Base-by-base conservation (phyloP, 2,888 invertebrate genomes). In the Pherbina coryleti region DNA sequence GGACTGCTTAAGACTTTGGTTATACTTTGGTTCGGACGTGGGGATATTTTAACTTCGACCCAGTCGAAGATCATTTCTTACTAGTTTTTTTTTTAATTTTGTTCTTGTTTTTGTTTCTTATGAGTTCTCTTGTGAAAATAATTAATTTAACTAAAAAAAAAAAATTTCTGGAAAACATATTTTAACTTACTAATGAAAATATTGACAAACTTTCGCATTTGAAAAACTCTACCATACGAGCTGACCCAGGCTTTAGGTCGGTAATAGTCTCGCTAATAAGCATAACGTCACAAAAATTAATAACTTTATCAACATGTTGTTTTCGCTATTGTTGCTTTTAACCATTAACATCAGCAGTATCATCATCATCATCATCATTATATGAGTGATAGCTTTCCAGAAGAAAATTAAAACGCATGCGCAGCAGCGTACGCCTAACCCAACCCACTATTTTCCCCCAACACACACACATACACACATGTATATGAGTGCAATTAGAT, bases 361-460 rank as follows among this genome's bases (percentile, higher is more conserved):
- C n/a, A 55, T 53, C 53, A 53, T 53, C 53, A 5, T n/a, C 19
- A 34, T 31, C 34, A 31, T 49, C 25, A 69, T 62, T 8, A 19
- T 5, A n/a, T 25, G 69, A 51, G 69, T 51, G 69, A 69, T 51
- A 69, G 25, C 69, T 69, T 51, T 51, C 51, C 69, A 25, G 37
- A 25, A 37, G 17, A 34, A 67, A 67, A 44, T 44, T 44, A 37
- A 31, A 37, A 44, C 67, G 37, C 44, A 67, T 67, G 67, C 67
- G 67, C 37, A 67, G 37, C 67, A 44, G 67, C 22, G 44, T 22
- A 22, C 22, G 62, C 31, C 3, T 28, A 67, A 28, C 69, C 69
- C 49, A 69, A 5, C 69, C 69, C 69, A 69, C 69, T 69, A 28
- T 69, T 64, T 11, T 37, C 19, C 31, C 44, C 31, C 11, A 22